Percentiles rank a stretch among this genome's conserved stretches.
phyloP scores from a whole-genome alignment of 53 echinoderm and acorn worm genomes.

The Henricia sp. region DNA sequence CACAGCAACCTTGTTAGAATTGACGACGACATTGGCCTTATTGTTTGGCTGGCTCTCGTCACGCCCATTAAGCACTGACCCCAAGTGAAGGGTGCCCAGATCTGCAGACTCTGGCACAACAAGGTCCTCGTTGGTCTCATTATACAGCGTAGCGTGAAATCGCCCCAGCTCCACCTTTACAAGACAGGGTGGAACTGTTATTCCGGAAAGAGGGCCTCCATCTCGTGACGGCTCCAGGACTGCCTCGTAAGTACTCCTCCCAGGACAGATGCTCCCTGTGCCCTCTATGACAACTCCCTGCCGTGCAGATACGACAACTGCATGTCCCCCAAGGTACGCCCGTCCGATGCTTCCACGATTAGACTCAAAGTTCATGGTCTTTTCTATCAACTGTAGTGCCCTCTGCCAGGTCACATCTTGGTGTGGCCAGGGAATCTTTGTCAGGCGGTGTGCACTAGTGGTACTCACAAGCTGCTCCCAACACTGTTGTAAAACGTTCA shows the following conservation, averaged over 20 bases:
- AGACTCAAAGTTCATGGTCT: neutral
- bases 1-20: neutral
- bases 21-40: too few species aligned
- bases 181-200: neutral
- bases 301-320: neutral
- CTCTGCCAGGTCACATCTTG: constrained; percentile 17
- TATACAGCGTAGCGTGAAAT: constrained; percentile 6
- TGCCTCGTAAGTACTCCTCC: neutral
- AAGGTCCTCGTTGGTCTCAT: constrained; percentile 23
- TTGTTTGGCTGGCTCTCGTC: neutral
- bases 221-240: neutral
- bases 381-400: neutral
- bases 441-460: neutral
- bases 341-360: neutral
- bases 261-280: neutral
- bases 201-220: neutral
- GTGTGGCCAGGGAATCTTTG: neutral
- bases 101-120: neutral
- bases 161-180: constrained; percentile 5
- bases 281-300: neutral
- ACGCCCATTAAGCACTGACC: neutral
- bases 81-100: neutral
- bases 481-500: constrained; percentile 12
- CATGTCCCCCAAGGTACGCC: neutral
- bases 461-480: constrained; percentile 6